Evolutionary conservation across 2,113 vertebrate species (phyloP).

Genomic region (Saccopteryx bilineata): DNA sequence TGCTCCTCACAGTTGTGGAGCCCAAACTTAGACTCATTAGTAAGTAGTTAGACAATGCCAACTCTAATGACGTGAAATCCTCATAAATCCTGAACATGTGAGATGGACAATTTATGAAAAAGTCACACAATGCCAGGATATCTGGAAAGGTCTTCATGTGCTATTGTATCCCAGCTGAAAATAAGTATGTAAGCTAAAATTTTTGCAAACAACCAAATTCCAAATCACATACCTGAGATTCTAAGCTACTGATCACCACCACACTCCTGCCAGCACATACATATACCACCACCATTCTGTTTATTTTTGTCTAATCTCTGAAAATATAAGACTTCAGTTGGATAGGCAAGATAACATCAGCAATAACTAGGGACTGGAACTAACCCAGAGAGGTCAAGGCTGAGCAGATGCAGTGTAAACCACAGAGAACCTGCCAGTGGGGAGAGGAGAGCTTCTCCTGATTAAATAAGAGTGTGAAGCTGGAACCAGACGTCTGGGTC

Average conservation of each 20-base stretch:
- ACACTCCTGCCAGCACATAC: background rate
- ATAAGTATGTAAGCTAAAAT: background rate
- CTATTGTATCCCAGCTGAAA: background rate
- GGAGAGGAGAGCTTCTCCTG: background rate
- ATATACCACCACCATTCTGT: background rate
- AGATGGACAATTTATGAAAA: conserved; percentile 14
- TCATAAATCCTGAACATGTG: background rate
- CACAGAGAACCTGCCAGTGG: background rate
- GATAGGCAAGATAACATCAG: background rate
- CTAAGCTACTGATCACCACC: background rate
- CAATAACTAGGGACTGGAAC: background rate
- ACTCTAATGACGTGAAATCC: conserved; percentile 8
- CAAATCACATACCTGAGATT: background rate
- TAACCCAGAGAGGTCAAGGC: background rate
- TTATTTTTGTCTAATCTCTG: background rate
- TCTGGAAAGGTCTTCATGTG: background rate
- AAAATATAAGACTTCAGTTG: background rate
- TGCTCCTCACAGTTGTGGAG: background rate
- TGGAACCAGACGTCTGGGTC: background rate
- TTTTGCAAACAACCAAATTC: background rate
- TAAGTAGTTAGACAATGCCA: background rate
- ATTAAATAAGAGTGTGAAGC: background rate
- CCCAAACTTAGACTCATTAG: conserved; percentile 51
- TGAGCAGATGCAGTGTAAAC: background rate
- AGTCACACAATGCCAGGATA: background rate